phyloP scores from a whole-genome alignment of 2,797 vertebrate genomes.

The Nyctibius grandis region DNA sequence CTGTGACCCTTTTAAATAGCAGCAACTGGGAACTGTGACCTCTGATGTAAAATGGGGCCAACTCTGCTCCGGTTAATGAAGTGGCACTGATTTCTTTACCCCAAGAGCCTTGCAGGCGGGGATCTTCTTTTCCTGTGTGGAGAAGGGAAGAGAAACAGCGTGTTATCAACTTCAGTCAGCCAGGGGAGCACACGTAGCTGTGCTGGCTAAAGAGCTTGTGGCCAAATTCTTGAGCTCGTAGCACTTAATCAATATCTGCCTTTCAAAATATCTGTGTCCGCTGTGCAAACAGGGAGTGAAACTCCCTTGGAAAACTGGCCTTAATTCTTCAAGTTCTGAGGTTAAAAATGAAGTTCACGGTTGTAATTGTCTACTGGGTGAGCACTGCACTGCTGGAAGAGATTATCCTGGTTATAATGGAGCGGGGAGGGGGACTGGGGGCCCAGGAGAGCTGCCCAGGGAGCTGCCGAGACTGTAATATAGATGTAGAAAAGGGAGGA shows the following conservation, averaged over 20 bases:
- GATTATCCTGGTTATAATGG: background rate
- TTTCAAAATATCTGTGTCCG: background rate
- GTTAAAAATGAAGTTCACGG: background rate
- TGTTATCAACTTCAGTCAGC: accelerated
- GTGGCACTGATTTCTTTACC: background rate
- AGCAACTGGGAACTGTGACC: background rate
- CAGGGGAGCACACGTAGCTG: background rate
- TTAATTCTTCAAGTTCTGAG: background rate
- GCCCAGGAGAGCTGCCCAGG: background rate
- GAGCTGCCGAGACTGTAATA: background rate
- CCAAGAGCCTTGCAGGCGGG: background rate
- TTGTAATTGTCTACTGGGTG: background rate
- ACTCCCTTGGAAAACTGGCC: background rate
- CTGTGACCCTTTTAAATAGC: background rate
- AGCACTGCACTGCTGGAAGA: background rate
- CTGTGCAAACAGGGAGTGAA: background rate
- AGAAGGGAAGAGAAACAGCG: background rate
- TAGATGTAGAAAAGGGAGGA: background rate
- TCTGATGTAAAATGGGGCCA: background rate
- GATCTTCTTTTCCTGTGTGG: background rate
- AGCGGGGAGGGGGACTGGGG: background rate
- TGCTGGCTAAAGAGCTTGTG: background rate
- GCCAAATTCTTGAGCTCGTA: background rate
- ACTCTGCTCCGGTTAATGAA: background rate
- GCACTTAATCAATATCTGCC: accelerated